These are phyloP conservation scores for Aphaenogaster ashmeadi DNA, from an alignment of 1,140 invertebrate species.

Conservation along the genomic window DNA sequence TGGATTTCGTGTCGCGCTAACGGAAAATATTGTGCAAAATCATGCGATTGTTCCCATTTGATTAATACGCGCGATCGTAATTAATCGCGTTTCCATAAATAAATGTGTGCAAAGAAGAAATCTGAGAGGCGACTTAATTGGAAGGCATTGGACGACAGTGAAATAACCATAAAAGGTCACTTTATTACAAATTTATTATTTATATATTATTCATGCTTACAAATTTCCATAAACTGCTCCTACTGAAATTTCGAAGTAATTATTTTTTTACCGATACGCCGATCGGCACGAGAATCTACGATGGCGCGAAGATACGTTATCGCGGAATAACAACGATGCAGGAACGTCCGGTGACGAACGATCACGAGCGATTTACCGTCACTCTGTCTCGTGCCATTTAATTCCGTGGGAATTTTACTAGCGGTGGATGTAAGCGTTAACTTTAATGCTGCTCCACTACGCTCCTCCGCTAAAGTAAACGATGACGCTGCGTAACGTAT, in stretches of 20 bases:
- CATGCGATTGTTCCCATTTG: not conserved
- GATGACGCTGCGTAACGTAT: slow-evolving; percentile 58
- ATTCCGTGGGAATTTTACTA: slow-evolving; percentile 48
- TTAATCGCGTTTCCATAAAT: not conserved
- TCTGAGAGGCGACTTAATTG: not conserved
- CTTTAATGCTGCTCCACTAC: slow-evolving; percentile 10
- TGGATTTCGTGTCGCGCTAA: not conserved
- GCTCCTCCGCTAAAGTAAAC: slow-evolving; percentile 34
- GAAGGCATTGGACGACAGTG: not conserved
- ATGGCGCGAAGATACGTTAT: slow-evolving; percentile 17
- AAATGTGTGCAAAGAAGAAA: not conserved
- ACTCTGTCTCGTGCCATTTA: slow-evolving; percentile 25
- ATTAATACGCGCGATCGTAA: not conserved
- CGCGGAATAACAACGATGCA: slow-evolving; percentile 4
- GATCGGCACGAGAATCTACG: not conserved
- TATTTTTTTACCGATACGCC: not conserved
- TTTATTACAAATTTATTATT: slow-evolving; percentile 19
- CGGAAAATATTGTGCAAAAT: not conserved
- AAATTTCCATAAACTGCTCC: not conserved
- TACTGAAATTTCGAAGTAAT: not conserved
- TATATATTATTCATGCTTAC: not conserved
- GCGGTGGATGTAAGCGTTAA: slow-evolving; percentile 20
- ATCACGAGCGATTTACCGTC: slow-evolving; percentile 12
- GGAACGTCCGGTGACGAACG: slow-evolving; percentile 7
- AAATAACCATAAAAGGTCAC: not conserved